These are phyloP conservation scores for Phasianus colchicus DNA, from an alignment of 2,113 vertebrate genomes.

Conservation along the genomic window DNA sequence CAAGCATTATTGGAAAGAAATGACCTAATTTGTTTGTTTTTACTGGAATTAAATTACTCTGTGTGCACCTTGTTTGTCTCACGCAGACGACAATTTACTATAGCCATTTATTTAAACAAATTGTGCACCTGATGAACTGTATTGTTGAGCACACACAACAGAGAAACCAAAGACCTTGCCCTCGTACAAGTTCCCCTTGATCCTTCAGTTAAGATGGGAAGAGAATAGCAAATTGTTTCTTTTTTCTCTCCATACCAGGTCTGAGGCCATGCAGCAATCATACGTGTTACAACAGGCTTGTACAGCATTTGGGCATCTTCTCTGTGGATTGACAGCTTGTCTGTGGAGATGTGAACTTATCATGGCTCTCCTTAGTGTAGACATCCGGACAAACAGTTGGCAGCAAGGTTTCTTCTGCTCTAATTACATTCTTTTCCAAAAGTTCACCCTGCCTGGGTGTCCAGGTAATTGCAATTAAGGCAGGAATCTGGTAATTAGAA, in stretches of 20 bases:
- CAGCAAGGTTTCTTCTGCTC: slow-evolving; percentile 75
- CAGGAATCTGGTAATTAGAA: slow-evolving; percentile 84
- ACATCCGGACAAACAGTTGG: slow-evolving; percentile 71
- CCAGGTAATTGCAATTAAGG: slow-evolving; percentile 88
- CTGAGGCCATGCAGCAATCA: background rate
- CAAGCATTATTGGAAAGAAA: slow-evolving; percentile 6
- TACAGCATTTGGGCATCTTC: background rate
- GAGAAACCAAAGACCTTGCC: background rate
- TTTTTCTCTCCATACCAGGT: background rate
- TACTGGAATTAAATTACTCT: slow-evolving; percentile 7
- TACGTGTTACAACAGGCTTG: background rate
- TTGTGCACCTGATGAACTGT: background rate
- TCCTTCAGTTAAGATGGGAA: background rate
- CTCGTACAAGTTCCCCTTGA: background rate
- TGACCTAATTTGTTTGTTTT: background rate
- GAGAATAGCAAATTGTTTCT: background rate
- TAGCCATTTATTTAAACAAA: background rate
- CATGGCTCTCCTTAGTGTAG: slow-evolving; percentile 49
- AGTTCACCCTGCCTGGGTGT: slow-evolving; percentile 83
- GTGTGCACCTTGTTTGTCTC: background rate
- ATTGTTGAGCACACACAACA: background rate
- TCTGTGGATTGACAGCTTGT: slow-evolving; percentile 30
- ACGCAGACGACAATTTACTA: background rate
- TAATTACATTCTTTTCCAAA: slow-evolving; percentile 84
- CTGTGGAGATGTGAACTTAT: slow-evolving; percentile 64